Percentiles rank a stretch among this genome's conserved stretches.
These are phyloP conservation scores for Gryllus longicercus DNA, from an alignment of 2,888 invertebrate species.

Conservation along the genomic window DNA sequence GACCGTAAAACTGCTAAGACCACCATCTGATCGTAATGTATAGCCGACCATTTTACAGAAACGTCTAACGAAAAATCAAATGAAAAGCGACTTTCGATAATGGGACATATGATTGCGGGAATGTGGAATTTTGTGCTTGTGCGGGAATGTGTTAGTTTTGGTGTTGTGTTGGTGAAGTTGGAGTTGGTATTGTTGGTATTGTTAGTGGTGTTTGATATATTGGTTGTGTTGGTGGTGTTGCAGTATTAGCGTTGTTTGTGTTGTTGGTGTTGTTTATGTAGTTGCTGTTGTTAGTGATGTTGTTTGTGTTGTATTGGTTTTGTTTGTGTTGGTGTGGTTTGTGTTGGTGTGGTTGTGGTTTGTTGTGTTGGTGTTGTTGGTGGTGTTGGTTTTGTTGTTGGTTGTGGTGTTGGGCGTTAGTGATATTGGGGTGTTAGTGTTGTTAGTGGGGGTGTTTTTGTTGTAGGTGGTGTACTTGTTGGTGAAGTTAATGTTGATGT, in stretches of 20 bases:
- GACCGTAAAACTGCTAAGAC: too few relatives aligned
- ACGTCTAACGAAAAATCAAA: too few relatives aligned
- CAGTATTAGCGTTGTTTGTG: not conserved
- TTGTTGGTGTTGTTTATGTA: not conserved
- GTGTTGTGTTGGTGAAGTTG: not conserved
- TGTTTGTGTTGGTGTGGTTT: not conserved
- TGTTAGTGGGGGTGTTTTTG: too few relatives aligned
- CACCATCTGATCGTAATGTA: too few relatives aligned
- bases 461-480: not conserved
- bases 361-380: not conserved
- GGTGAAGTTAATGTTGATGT: not conserved
- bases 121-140: not conserved
- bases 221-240: not conserved
- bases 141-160: too few relatives aligned
- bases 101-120: too few relatives aligned
- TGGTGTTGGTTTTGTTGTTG: too few relatives aligned
- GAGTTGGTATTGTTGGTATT: too few relatives aligned
- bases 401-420: not conserved
- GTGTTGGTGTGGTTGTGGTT: constrained; percentile 7
- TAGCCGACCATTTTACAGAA: too few relatives aligned
- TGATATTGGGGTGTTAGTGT: not conserved
- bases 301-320: not conserved
- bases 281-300: not conserved
- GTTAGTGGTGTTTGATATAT: too few relatives aligned
- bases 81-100: too few relatives aligned